These are phyloP conservation scores for Drosophila pruinosa DNA, from an alignment of 1,140 invertebrate genomes.

Conservation along the genomic window DNA sequence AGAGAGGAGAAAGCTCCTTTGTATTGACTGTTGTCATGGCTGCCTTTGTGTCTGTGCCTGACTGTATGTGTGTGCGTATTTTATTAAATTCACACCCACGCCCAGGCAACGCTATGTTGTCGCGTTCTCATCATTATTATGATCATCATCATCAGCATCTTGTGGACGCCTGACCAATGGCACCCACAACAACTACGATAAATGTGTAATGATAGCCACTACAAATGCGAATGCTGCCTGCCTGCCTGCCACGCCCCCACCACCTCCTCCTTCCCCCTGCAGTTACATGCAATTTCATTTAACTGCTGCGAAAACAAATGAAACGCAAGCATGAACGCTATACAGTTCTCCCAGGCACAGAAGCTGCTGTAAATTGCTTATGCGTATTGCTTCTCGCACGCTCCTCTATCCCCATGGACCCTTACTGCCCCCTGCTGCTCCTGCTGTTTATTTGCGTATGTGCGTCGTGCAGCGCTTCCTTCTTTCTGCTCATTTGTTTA, in stretches of 20 bases:
- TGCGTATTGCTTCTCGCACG: slow-evolving; percentile 39
- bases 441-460: slow-evolving; percentile 31
- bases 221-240: slow-evolving; percentile 48
- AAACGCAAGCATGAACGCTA: slow-evolving; percentile 52
- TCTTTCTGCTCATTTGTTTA: slow-evolving; percentile 70
- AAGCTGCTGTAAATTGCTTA: slow-evolving; percentile 48
- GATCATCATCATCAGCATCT: slow-evolving; percentile 43
- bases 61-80: slow-evolving; percentile 33
- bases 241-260: background rate
- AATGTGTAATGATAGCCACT: slow-evolving; percentile 78
- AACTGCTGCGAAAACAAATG: slow-evolving; percentile 76
- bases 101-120: slow-evolving; percentile 39
- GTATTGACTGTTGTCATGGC: slow-evolving; percentile 68
- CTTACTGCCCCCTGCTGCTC: background rate
- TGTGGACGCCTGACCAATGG: slow-evolving; percentile 55
- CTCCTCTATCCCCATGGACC: slow-evolving; percentile 1
- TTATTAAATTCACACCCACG: slow-evolving; percentile 78
- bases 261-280: background rate
- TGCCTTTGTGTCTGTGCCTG: slow-evolving; percentile 47
- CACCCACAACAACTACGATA: slow-evolving; percentile 56
- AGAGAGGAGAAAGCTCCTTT: slow-evolving; percentile 5
- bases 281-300: slow-evolving; percentile 74
- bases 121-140: slow-evolving; percentile 34
- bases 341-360: slow-evolving; percentile 19
- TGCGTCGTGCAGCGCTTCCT: background rate